Evolutionary conservation across 2,797 vertebrate genomes (phyloP), one percentile per base, ranked within the genome.

Genomic region (Chaetophractus vellerosus): DNA sequence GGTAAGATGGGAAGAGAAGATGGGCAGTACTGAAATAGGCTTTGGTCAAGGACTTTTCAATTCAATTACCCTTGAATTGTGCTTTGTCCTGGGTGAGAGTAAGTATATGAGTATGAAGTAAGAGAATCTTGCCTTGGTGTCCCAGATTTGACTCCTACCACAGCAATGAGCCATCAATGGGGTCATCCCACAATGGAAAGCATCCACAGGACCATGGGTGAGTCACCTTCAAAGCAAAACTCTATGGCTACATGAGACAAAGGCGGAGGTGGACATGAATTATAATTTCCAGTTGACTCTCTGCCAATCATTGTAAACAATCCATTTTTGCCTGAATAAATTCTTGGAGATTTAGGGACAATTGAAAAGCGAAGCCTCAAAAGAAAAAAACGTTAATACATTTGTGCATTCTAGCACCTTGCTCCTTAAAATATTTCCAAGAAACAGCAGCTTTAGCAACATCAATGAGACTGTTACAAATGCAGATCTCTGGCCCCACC

Each of bases 201-300:
- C 19, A 38, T 0, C 3, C 21, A 19, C 9, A 26, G 9, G 11
- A 6, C 41, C 38, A 2, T 0, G 0, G 5, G 66, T 7, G 9
- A 23, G 9, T 21, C 28, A 14, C 38, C 50, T 64, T 24, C n/a
- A 24, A 36, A 50, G 68, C 38, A 14, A 45, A 64, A 52, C 5
- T 0, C 15, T 19, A 24, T 0, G 7, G 5, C 8, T 31, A 12
- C 18, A 63, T 33, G 85, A 61, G 33, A 31, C 1, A 66, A 63
- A 48, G 33, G 31, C 9, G 28, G 26, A 15, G 1, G 38, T 41
- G 38, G 7, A 23, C 14, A 4, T 0, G 9, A 63, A 38, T 19
- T 31, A 1, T 36, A 11, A 16, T 48, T 61, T 36, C 28, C 19
- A 41, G 36, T 2, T 38, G 6, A 6, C 0, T 75, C 0, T 75